A percentile compares a stretch with the other conserved stretches of the same genome.
phyloP scores from a whole-genome alignment of 1,140 invertebrate species.

The Hylaeus anthracinus region DNA sequence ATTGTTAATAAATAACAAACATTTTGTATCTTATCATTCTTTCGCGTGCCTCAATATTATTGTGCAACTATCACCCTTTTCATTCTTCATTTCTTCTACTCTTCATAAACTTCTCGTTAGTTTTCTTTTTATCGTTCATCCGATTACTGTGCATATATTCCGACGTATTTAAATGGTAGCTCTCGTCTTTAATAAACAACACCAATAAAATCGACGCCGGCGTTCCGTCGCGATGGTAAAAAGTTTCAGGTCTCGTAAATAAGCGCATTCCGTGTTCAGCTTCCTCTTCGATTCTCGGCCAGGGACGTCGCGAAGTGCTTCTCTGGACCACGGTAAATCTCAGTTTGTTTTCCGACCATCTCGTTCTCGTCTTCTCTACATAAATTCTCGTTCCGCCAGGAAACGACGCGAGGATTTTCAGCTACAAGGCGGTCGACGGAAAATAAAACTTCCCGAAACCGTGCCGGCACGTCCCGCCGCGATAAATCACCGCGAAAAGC shows the following conservation, averaged over 20 bases:
- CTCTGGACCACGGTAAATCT: not conserved
- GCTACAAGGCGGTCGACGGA: not conserved
- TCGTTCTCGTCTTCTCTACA: not conserved
- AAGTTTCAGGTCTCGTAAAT: conserved; percentile 3
- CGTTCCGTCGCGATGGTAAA: conserved; percentile 7
- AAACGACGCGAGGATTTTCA: not conserved
- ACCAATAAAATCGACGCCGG: not conserved
- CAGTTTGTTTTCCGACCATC: not conserved
- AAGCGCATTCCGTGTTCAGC: conserved; percentile 6
- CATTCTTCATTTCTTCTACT: too few relatives aligned
- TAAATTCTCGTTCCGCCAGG: not conserved
- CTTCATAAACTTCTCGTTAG: too few relatives aligned
- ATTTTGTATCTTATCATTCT: too few relatives aligned
- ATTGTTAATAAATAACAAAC: too few relatives aligned
- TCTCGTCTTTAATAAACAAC: too few relatives aligned
- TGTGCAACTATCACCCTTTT: too few relatives aligned
- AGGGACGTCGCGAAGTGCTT: not conserved
- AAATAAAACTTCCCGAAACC: not conserved
- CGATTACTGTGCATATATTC: too few relatives aligned
- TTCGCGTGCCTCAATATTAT: too few relatives aligned
- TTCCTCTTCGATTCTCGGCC: not conserved
- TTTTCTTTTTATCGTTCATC: too few relatives aligned
- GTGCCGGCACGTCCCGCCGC: not conserved
- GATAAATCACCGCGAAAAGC: conserved; percentile 14
- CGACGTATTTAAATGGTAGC: too few relatives aligned